phyloP scores from a whole-genome alignment of 2,888 invertebrate species.

The Orthosia gothica region DNA sequence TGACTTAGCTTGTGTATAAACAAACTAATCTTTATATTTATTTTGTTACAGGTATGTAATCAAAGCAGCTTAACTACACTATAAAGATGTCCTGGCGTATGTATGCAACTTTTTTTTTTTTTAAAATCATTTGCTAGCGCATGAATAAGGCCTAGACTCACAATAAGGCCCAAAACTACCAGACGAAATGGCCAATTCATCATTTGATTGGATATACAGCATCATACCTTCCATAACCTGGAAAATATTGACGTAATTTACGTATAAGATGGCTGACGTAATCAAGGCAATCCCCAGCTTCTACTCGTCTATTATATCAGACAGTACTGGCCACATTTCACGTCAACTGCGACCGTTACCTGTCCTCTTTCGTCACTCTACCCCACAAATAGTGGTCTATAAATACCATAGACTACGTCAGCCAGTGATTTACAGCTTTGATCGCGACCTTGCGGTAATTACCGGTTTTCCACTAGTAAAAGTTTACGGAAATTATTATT shows the following conservation, averaged over 20 bases:
- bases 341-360: conserved; percentile 52
- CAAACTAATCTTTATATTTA: conserved; percentile 39
- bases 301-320: conserved; percentile 10
- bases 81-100: conserved; percentile 13
- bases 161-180: neutral
- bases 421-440: conserved; percentile 67
- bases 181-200: neutral
- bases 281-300: conserved; percentile 33
- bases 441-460: conserved; percentile 74
- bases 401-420: conserved; percentile 74
- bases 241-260: conserved; percentile 27
- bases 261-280: conserved; percentile 38
- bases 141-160: neutral
- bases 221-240: conserved; percentile 6
- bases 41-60: conserved; percentile 67
- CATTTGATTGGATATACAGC: neutral
- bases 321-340: conserved; percentile 26
- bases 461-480: conserved; percentile 64
- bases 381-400: conserved; percentile 75
- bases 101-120: conserved; percentile 19
- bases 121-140: neutral
- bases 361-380: conserved; percentile 55
- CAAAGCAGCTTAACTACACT: neutral
- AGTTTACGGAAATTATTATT: conserved; percentile 62
- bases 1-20: neutral